Evolutionary conservation across 1,140 invertebrate species (phyloP), one percentile per base, ranked within the genome.

Genomic region (Drosophila neocordata): DNA sequence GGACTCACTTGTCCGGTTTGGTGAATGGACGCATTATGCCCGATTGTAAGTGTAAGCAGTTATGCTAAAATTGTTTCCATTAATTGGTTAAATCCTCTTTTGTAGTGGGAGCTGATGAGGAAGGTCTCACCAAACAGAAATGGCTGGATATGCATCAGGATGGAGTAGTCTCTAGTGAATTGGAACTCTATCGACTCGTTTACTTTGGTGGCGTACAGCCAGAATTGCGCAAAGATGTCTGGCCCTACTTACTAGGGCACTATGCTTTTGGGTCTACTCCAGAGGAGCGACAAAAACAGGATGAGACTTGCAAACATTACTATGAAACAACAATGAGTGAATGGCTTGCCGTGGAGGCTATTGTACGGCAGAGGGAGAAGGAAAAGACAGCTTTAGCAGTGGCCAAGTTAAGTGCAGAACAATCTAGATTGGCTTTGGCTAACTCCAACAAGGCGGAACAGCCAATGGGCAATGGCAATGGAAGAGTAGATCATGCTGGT

Each of bases 261-360:
- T 97, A 97, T 81, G 93, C 93, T 63, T 97, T 98, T 92, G 95
- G 95, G 11, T 96, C 95, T 77, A 95, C 95, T 13, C 76, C 92
- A 1, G 94, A 95, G 69, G 95, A 97, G 69, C 92, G 96, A 1
- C 91, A 92, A 8, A 93, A 95, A 66, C 93, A 95, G 65, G 95
- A 97, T 81, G 92, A 93, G 69, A 92, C 93, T 18, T 94, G 95
- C 65, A 93, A 94, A 73, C 94, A 95, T 61, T 94, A 95, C 69
- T 97, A 97, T 81, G 97, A 98, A 92, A 95, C 96, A 6, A 96
- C 95, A 2, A 97, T 98, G 96, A 97, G 96, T 0, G 97, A 98
- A 90, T 99, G 98, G 98, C 92, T 97, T 61, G 97, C 96, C 1
- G 96, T 98, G 0, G 98, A 99, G 92, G 97, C 97, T 0, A 98